Percentiles rank a stretch among this genome's conserved stretches.
phyloP scores from a whole-genome alignment of 2,888 invertebrate genomes.

The Diarsia rubi region DNA sequence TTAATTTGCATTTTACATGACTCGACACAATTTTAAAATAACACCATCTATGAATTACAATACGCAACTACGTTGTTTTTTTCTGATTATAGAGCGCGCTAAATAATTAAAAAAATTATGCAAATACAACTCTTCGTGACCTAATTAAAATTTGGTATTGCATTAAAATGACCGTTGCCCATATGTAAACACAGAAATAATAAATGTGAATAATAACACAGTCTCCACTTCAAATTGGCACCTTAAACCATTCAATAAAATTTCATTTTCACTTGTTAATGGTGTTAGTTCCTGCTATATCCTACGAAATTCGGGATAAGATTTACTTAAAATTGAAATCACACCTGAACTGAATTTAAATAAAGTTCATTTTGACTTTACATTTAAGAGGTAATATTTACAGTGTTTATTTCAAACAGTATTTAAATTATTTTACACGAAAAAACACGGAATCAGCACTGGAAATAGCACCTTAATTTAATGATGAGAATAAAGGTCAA shows the following conservation, averaged over 20 bases:
- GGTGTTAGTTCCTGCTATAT: background rate
- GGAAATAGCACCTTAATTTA: background rate
- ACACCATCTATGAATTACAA: conserved; percentile 50
- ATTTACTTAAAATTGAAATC: background rate
- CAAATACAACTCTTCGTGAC: background rate
- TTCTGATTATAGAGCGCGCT: conserved; percentile 23
- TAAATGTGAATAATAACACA: background rate
- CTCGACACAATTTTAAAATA: conserved; percentile 1
- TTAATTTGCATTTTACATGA: conserved; percentile 34
- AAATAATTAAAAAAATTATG: background rate
- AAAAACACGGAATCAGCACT: background rate
- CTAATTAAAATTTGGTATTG: conserved; percentile 5
- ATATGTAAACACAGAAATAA: background rate
- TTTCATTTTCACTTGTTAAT: background rate
- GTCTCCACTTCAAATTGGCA: background rate
- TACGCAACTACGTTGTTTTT: background rate
- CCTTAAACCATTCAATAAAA: background rate
- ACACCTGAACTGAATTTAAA: background rate
- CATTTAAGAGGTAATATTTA: background rate
- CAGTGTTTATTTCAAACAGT: background rate
- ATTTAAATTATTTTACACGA: background rate
- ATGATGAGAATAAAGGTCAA: background rate
- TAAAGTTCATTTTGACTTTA: background rate
- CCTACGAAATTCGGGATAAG: background rate
- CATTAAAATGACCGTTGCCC: background rate